These are phyloP conservation scores for Palythoa heliodiscus DNA, from an alignment of 92 coral and sea anemone species.

Conservation along the genomic window DNA sequence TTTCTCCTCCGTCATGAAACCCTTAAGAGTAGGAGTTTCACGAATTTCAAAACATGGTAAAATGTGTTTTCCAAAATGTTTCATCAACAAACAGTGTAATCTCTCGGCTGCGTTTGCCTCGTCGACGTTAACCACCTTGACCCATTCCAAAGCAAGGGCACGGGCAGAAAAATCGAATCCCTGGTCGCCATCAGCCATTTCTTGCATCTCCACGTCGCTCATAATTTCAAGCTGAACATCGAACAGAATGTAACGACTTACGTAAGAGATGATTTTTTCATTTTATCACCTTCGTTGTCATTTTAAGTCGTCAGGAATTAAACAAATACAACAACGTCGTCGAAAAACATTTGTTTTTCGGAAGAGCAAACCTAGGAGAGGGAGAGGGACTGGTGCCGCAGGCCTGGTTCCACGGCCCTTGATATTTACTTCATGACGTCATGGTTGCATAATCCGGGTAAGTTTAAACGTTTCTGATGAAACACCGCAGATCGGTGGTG, in stretches of 20 bases:
- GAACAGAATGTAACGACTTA: not conserved
- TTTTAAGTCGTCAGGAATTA: not conserved
- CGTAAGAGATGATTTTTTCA: not conserved
- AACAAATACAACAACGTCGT: not conserved
- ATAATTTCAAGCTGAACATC: slow-evolving; percentile 13
- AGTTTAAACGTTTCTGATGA: slow-evolving; percentile 87
- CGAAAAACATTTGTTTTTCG: not conserved
- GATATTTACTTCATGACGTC: slow-evolving; percentile 58
- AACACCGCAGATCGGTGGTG: slow-evolving; percentile 76
- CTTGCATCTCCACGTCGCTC: slow-evolving; percentile 75
- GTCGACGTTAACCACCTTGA: slow-evolving; percentile 30
- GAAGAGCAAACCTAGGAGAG: not conserved
- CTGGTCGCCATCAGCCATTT: slow-evolving; percentile 29
- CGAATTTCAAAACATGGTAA: slow-evolving; percentile 69
- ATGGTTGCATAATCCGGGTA: slow-evolving; percentile 74
- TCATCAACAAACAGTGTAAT: slow-evolving; percentile 59
- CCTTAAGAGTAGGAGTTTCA: slow-evolving; percentile 65
- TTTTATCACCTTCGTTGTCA: not conserved
- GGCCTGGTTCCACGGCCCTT: not conserved
- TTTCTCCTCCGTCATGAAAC: slow-evolving; percentile 62
- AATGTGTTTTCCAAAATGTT: slow-evolving; percentile 68
- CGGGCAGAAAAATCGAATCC: slow-evolving; percentile 41
- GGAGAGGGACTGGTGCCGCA: not conserved
- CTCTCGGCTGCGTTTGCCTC: slow-evolving; percentile 35
- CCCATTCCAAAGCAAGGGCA: slow-evolving; percentile 70